Base-by-base conservation (phyloP, 2,113 vertebrate species). In the Papio anubis region DNA sequence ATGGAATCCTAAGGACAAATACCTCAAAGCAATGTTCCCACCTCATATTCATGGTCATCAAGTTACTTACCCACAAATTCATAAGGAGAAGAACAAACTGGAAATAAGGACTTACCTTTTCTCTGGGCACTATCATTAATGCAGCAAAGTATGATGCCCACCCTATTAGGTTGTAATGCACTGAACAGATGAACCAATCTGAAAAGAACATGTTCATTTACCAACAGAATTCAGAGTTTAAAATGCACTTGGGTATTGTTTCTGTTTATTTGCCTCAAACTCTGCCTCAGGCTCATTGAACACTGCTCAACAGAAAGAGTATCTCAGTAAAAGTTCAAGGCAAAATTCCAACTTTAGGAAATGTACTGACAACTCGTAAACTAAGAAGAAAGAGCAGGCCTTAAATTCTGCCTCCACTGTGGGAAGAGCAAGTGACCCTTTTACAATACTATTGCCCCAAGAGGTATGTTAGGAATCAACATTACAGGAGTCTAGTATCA, bases 201-300 rank as follows among this genome's bases (percentile, higher is more conserved):
- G 88, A 84, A 97, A 94, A 40, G 72, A 97, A 70, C 76, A 68
- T 93, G 97, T 97, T 96, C 80, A 93, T 68, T 96, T 95, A 95
- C 90, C 94, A 95, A 90, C 70, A 88, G 59, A 97, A 93, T 27
- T 90, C 43, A 25, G 68, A 93, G 79, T 90, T 98, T 70, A 98
- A 98, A 94, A 96, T 87, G 27, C 92, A 64, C 90, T 96, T 82
- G 90, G 81, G 94, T 75, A 90, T 94, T 45, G 11, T 95, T 97
- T 94, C 79, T 96, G 86, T 92, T 97, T 96, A 96, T 94, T 94
- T 95, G 96, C 96, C 92, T 97, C 93, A 80, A 97, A 97, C 95
- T 90, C 73, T 87, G 96, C 96, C 97, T 94, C 72, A 48, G 96
- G 97, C 96, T 97, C 94, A 95, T 25, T 97, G 93, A 97, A 88